Percentiles rank a stretch among this genome's conserved stretches.
Conservation (phyloP, 1,140 invertebrate genomes). For the Cydia strobilella region DNA sequence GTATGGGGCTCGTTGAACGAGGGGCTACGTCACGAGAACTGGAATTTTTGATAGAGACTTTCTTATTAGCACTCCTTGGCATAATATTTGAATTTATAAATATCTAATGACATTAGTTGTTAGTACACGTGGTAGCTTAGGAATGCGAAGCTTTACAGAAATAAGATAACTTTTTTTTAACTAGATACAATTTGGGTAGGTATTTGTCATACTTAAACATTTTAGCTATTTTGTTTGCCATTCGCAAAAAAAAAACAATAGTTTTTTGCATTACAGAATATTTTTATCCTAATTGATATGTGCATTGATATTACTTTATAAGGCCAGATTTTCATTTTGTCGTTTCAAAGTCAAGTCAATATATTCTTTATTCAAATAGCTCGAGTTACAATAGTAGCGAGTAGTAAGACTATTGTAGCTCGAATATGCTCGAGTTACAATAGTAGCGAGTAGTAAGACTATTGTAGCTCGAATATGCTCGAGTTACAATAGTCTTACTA, state of each 20-base stretch:
- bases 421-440: no score
- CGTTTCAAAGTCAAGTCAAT: no score
- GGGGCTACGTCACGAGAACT: slow-evolving; percentile 46
- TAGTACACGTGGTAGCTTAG: not conserved
- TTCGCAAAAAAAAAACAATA: no score
- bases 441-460: no score
- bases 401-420: no score
- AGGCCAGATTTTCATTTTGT: not conserved
- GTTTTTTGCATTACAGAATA: not conserved
- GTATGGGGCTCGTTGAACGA: slow-evolving; percentile 50
- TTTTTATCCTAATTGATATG: not conserved
- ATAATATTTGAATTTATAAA: slow-evolving; percentile 24
- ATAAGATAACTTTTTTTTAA: not conserved
- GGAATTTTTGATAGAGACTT: slow-evolving; percentile 44
- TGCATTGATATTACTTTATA: not conserved
- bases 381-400: no score
- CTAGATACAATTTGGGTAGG: not conserved
- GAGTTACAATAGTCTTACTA: no score
- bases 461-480: no score
- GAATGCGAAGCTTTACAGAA: not conserved
- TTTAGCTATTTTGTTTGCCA: no score
- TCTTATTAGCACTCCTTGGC: slow-evolving; percentile 28
- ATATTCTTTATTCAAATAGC: no score
- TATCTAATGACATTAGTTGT: slow-evolving; percentile 14
- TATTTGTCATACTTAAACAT: not conserved